Base-by-base conservation (phyloP, 2,797 vertebrate species). In the Serranus cabrilla region DNA sequence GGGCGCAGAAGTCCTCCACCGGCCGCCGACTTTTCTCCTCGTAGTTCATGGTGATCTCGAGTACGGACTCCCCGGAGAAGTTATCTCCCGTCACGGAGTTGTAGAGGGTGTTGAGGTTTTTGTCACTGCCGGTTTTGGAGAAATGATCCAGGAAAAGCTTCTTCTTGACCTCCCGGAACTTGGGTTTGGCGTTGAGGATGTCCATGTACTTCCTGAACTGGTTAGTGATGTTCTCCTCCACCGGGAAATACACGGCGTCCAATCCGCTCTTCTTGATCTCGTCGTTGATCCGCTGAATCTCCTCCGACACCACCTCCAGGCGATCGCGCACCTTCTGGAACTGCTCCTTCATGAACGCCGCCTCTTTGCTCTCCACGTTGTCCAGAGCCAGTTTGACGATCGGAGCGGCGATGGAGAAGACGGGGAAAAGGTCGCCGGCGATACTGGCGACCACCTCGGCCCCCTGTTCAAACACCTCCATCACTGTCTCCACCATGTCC, bases 201-300 rank as follows among this genome's bases (percentile, higher is more conserved):
- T 95, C 95, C 95, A 96, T 95, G 87, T 95, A 96, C 76, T 96
- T 95, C 74, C 95, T 89, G 81, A 96, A 96, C 78, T 95, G 95
- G 87, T 95, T 95, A 1, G 85, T 95, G 76, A 96, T 86, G 85
- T 96, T 96, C 78, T 96, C 95, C 74, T 96, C 94, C 43, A 95
- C 84, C 0, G 93, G 87, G 87, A 95, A 96, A 61, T 95, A 96
- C 8, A 85, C 46, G 0, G 89, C 69, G 1, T 96, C 93, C 40
- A 90, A 42, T 0, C 88, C 90, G 9, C 93, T 96, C 78, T 91
- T 95, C 86, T 95, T 95, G 71, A 96, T 94, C 87, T 95, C 93
- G 0, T 94, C 87, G 1, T 93, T 94, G 82, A 96, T 94, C 37
- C 62, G 83, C 76, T 92, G 88, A 14, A 95, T 63, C 81, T 96